These are phyloP conservation scores for Leucoma salicis DNA, from an alignment of 2,888 invertebrate genomes.

Conservation along the genomic window DNA sequence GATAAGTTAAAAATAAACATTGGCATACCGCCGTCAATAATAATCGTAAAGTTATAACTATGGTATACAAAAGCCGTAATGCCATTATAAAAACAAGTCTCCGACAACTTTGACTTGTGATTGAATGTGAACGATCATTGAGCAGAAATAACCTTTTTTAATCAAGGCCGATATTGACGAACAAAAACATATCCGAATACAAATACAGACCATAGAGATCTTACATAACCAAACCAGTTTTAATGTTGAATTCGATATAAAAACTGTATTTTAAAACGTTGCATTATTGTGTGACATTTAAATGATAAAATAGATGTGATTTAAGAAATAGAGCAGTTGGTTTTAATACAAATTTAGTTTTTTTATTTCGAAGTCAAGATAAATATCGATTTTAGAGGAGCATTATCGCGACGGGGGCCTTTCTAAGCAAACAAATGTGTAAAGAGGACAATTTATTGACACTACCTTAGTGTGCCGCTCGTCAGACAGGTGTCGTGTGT, in stretches of 20 bases:
- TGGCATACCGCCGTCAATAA: slow-evolving; percentile 7
- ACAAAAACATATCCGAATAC: slow-evolving; percentile 10
- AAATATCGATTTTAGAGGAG: slow-evolving; percentile 16
- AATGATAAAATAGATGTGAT: slow-evolving; percentile 12
- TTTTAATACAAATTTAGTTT: slow-evolving; percentile 10
- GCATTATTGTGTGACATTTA: slow-evolving; percentile 12
- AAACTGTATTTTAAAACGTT: slow-evolving; percentile 13
- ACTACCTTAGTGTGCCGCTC: slow-evolving; percentile 30
- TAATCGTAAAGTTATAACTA: slow-evolving; percentile 16
- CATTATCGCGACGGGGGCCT: slow-evolving; percentile 23
- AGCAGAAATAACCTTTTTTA: slow-evolving; percentile 9
- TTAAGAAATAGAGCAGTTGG: slow-evolving; percentile 14
- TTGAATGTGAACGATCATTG: slow-evolving; percentile 10
- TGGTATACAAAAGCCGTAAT: slow-evolving; percentile 15
- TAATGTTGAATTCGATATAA: slow-evolving; percentile 2
- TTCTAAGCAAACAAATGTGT: slow-evolving; percentile 35
- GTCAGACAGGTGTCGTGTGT: slow-evolving; percentile 44
- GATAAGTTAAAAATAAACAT: slow-evolving; percentile 15
- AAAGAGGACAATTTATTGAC: slow-evolving; percentile 47
- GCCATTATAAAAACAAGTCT: slow-evolving; percentile 10
- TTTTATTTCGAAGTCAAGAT: slow-evolving; percentile 24
- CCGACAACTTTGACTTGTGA: slow-evolving; percentile 19
- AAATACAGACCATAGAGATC: slow-evolving; percentile 8
- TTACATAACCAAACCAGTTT: not conserved
- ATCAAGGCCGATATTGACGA: slow-evolving; percentile 14